These are phyloP conservation scores for Bothrops jararaca DNA, from an alignment of 2,113 vertebrate species.

Conservation along the genomic window DNA sequence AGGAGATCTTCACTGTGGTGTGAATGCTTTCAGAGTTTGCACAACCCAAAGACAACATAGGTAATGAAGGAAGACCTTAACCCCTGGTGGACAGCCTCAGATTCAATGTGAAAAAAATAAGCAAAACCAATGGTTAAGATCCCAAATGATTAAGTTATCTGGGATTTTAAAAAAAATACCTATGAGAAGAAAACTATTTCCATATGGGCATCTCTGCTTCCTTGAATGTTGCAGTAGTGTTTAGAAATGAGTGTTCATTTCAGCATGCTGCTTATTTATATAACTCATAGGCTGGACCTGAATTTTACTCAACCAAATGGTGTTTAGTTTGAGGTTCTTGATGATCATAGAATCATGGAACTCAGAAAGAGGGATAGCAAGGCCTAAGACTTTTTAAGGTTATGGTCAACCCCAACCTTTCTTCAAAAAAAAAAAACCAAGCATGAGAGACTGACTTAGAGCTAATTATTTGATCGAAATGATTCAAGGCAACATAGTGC, in stretches of 20 bases:
- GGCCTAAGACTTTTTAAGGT: background rate
- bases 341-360: background rate
- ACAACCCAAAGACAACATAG: background rate
- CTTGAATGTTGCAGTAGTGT: background rate
- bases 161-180: background rate
- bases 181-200: background rate
- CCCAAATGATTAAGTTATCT: background rate
- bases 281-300: background rate
- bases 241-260: background rate
- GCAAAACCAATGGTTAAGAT: background rate
- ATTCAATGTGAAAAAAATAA: background rate
- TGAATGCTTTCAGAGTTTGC: background rate
- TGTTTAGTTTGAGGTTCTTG: background rate
- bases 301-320: background rate
- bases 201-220: background rate
- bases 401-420: background rate
- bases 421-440: background rate
- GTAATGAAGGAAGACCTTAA: background rate
- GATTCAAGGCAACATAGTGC: background rate
- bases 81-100: background rate
- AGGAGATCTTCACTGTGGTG: background rate
- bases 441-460: background rate
- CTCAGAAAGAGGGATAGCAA: background rate
- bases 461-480: conserved; percentile 5
- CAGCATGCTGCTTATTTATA: background rate